Conservation (phyloP, 2,113 vertebrate genomes). For the Sylvietta virens region DNA sequence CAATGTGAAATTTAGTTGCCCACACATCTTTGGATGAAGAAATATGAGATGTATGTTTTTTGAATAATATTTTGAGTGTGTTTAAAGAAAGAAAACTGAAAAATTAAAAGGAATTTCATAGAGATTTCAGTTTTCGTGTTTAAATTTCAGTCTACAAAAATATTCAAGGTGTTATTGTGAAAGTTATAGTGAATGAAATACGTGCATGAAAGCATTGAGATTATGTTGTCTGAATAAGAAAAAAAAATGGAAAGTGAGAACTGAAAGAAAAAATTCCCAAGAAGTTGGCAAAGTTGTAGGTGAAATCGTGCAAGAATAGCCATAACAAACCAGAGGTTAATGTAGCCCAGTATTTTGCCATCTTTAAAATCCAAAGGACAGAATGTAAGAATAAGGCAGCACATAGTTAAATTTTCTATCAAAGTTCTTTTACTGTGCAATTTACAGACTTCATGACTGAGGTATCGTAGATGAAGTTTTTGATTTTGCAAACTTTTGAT, state of each 20-base stretch:
- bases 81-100: background rate
- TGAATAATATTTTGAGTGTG: background rate
- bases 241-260: background rate
- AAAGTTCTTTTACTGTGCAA: background rate
- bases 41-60: background rate
- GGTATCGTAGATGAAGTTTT: background rate
- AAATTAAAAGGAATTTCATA: background rate
- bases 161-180: background rate
- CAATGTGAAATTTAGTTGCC: background rate
- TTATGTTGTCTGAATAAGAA: background rate
- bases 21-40: background rate
- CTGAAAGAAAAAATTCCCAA: background rate
- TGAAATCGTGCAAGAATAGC: background rate
- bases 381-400: background rate
- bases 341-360: background rate
- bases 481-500: background rate
- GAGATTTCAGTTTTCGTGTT: background rate
- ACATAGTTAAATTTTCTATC: background rate
- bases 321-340: background rate
- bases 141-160: background rate
- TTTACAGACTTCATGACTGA: background rate
- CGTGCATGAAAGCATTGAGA: background rate
- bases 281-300: background rate
- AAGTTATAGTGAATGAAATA: background rate
- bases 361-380: background rate